phyloP scores from a whole-genome alignment of 1,140 invertebrate genomes.

The Aphelinus atriplicis region DNA sequence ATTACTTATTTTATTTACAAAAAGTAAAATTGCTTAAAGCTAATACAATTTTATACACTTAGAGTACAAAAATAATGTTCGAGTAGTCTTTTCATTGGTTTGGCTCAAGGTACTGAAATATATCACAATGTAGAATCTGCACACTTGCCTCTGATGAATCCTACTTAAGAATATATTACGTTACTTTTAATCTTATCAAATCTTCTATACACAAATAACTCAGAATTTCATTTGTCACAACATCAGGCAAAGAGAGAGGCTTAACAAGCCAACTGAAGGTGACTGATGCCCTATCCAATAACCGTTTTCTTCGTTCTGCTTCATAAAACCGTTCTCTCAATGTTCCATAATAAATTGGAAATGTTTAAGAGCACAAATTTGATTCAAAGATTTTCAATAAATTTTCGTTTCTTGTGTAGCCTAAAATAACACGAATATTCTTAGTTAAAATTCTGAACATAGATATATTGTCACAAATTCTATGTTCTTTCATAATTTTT shows the following conservation, averaged over 20 bases:
- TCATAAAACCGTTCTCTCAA: constrained; percentile 10
- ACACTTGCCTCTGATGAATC: not conserved
- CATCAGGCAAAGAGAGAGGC: constrained; percentile 4
- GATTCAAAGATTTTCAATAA: not conserved
- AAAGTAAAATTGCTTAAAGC: no score
- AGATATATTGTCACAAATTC: constrained; percentile 14
- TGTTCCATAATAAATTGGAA: constrained; percentile 14
- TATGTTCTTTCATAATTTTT: not conserved
- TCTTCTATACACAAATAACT: constrained; percentile 14
- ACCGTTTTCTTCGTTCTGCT: not conserved
- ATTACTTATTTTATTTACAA: no score
- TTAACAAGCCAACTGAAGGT: not conserved
- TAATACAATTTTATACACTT: no score
- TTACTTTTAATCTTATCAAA: constrained; percentile 17
- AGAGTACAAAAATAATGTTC: no score
- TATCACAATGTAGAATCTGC: no score
- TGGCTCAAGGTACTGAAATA: no score
- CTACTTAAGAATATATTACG: not conserved
- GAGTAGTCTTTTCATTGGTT: no score
- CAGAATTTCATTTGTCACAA: constrained; percentile 7
- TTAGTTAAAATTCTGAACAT: constrained; percentile 3
- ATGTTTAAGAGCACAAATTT: not conserved
- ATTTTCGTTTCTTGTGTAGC: constrained; percentile 4
- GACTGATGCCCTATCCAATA: not conserved
- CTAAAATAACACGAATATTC: not conserved